Evolutionary conservation across 2,797 vertebrate genomes (phyloP), one percentile per base, ranked within the genome.

Genomic region (Gila robusta): DNA sequence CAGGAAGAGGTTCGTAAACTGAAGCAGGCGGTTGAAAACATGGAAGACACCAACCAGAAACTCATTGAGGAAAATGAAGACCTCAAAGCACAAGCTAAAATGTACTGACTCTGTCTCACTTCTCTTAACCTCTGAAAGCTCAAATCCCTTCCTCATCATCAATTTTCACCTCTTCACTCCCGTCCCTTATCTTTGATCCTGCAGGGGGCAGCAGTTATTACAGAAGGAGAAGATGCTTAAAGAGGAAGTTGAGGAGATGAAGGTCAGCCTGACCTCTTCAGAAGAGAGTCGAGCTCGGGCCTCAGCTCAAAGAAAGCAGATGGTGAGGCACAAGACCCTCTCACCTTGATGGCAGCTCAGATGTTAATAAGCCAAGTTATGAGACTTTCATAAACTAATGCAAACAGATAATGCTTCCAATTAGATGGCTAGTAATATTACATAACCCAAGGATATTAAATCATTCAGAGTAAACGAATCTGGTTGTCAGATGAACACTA

Each of bases 241-340:
- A 89, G 97, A 98, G 52, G 97, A 98, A 62, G 94, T 99, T 76
- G 98, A 99, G 91, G 98, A 98, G 91, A 94, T 96, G 92, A 99
- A 98, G 93, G 92, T 77, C 47, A 95, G 91, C 21, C 85, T 98
- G 88, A 96, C 86, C 70, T 88, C 93, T 23, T 95, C 94, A 0
- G 96, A 99, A 92, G 96, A 98, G 89, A 93, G 91, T 79, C 94
- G 94, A 47, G 93, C 94, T 70, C 91, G 92, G 3, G 89, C 93
- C 52, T 87, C 93, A 0, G 93, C 94, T 37, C 96, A 96, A 90
- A 96, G 93, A 89, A 98, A 96, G 86, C 94, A 95, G 56, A 94
- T 97, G 86, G 97, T 98, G 91, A 92, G 96, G 21, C 32, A 5
- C 37, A 71, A 59, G 21, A 78, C 23, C 41, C 4, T 23, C 64